Evolutionary conservation across 2,797 vertebrate genomes (phyloP), one percentile per base, ranked within the genome.

Genomic region (Cynodonichthys magdalenae): DNA sequence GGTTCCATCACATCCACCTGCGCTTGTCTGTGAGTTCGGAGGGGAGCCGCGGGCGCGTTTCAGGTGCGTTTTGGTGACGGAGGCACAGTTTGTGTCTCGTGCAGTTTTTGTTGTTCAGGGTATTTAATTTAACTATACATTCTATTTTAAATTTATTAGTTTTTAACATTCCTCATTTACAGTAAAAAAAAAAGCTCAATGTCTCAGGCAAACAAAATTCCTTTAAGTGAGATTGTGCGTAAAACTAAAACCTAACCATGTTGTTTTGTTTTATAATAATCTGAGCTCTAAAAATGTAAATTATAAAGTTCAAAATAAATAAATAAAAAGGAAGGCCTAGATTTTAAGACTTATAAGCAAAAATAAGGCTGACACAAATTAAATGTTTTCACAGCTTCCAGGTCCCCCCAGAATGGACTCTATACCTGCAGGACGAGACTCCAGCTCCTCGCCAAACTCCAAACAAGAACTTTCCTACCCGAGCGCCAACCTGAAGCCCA

Each of bases 401-500:
- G 90, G 87, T 36, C 80, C 87, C 90, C 88, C 86, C 87, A 93
- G 92, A 89, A 99, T 99, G 97, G 97, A 99, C 91, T 90, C 94
- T 89, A 91, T 96, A 91, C 93, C 95, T 83, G 93, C 93, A 59
- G 95, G 94, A 74, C 94, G 95, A 89, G 97, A 98, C 82, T 93
- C 95, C 89, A 95, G 91, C 92, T 93, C 95, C 72, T 95, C 96
- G 42, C 95, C 96, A 67, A 94, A 87, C 90, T 95, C 95, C 66
- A 97, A 98, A 87, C 95, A 95, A 87, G 96, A 97, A 92, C 89
- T 95, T 87, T 94, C 95, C 47, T 97, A 96, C 82, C 89, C 95
- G 47, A 92, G 90, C 79, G 69, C 94, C 80, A 93, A 93, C 71
- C 92, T 98, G 53, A 98, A 99, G 75, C 96, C 97, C 80, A 99